Evolutionary conservation across 2,113 vertebrate species (phyloP), one percentile per base, ranked within the genome.

Genomic region (Osmerus mordax): DNA sequence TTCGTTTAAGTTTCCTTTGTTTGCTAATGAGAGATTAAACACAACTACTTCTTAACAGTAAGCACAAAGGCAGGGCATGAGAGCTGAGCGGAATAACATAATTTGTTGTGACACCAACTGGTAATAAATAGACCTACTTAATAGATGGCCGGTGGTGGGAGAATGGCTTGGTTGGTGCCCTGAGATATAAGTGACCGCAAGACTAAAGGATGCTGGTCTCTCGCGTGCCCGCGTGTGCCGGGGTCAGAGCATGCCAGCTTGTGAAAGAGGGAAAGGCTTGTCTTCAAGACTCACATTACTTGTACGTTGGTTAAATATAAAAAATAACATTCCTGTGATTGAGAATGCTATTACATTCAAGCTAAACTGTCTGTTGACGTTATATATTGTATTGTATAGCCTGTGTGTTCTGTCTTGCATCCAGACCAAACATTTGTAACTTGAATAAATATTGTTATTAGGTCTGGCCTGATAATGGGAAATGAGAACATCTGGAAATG

Each of bases 31-130:
- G 14, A 61, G 41, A 62, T 71, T 71, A 65, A 67, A 67, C 29
- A 66, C 29, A 9, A 21, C 13, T n/a, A 23, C 54, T 67, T 69
- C 54, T 67, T 69, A 60, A 60, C 53, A 65, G 68, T 63, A 63
- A 28, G 23, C 75, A 71, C 70, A 71, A 65, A 68, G 73, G 61
- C 69, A 51, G 51, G 23, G 56, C 73, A 73, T 55, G 47, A 61
- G 54, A 52, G 61, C 67, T 73, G 60, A 62, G 66, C 28, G 28
- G 23, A 28, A 67, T 76, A 23, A 32, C 25, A 61, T 74, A 71
- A 76, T 73, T 58, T 72, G 81, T 77, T 80, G 61, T 83, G 81
- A 75, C 77, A 83, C 62, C 32, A 32, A 69, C 65, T 72, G 64
- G 18, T 64, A 56, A 74, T 56, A 71, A 73, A 76, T 79, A 73